phyloP scores from a whole-genome alignment of 2,888 invertebrate genomes.

The Troglohyphantes excavatus region DNA sequence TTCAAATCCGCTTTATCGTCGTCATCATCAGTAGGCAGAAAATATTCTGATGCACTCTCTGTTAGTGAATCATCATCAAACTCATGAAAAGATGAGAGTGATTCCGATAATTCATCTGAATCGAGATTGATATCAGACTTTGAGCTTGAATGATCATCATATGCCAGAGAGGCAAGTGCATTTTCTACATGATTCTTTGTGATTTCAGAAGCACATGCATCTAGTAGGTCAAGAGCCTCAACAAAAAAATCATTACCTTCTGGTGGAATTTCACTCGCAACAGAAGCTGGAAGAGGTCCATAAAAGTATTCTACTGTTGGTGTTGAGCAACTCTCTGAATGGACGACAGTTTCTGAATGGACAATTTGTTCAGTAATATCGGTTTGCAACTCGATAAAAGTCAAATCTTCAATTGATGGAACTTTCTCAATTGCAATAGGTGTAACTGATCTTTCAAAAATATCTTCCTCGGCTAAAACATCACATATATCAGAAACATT shows the following conservation, averaged over 20 bases:
- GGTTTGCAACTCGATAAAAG: slow-evolving; percentile 56
- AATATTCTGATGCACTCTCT: slow-evolving; percentile 28
- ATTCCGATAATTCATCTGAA: slow-evolving; percentile 16
- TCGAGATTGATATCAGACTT: background rate
- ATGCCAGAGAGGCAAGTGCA: background rate
- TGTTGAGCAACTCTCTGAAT: slow-evolving; percentile 3
- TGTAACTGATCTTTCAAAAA: slow-evolving; percentile 63
- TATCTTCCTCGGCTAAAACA: background rate
- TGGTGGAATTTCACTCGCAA: slow-evolving; percentile 7
- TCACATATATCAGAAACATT: background rate
- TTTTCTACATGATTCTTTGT: slow-evolving; percentile 12
- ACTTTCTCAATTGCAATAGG: slow-evolving; percentile 51
- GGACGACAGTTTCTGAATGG: background rate
- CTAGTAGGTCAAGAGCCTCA: slow-evolving; percentile 52
- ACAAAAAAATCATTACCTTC: slow-evolving; percentile 50
- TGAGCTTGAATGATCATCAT: background rate
- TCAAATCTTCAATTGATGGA: slow-evolving; percentile 55
- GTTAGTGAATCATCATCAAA: slow-evolving; percentile 22
- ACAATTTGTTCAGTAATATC: slow-evolving; percentile 5
- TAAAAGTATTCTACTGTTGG: slow-evolving; percentile 77
- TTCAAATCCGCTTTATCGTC: background rate
- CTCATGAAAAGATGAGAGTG: slow-evolving; percentile 28
- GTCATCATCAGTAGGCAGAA: background rate
- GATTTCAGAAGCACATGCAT: background rate
- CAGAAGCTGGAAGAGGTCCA: slow-evolving; percentile 54